A percentile compares a stretch with the other conserved stretches of the same genome.
Evolutionary conservation across 2,113 vertebrate genomes (phyloP).

Genomic region (Ellobius talpinus): DNA sequence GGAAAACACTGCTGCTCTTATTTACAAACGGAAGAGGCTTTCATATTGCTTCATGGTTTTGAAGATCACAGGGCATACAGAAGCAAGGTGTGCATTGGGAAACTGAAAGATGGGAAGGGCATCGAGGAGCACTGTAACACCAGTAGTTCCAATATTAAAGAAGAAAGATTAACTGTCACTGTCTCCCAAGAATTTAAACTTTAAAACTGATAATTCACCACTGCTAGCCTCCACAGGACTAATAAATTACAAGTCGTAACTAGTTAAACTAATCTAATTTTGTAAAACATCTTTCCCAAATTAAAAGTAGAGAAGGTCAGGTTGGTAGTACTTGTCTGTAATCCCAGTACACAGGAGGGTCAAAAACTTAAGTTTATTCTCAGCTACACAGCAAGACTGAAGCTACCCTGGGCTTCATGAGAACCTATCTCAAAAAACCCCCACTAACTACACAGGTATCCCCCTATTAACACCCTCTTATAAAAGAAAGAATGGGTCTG

Average conservation of each 20-base stretch:
- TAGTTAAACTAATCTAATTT: slow-evolving; percentile 50
- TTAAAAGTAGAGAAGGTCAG: neutral
- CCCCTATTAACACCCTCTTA: neutral
- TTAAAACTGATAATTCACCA: slow-evolving; percentile 4
- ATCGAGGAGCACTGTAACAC: neutral
- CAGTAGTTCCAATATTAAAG: neutral
- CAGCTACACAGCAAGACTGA: neutral
- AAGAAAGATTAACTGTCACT: neutral
- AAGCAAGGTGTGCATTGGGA: neutral
- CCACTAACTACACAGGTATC: neutral
- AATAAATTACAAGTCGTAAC: slow-evolving; percentile 41
- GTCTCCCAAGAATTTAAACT: neutral
- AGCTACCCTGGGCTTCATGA: no score
- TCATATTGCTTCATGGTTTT: neutral
- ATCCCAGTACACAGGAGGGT: neutral
- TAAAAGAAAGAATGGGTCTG: neutral
- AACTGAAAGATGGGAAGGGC: neutral
- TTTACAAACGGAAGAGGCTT: slow-evolving; percentile 19
- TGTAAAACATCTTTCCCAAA: neutral
- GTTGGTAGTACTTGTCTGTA: neutral
- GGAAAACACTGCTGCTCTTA: neutral
- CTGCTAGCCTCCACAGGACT: neutral
- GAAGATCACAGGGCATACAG: neutral
- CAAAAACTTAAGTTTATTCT: neutral
- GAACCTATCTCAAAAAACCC: neutral